phyloP scores from a whole-genome alignment of 2,797 vertebrate species.

The Leptoclinus maculatus region DNA sequence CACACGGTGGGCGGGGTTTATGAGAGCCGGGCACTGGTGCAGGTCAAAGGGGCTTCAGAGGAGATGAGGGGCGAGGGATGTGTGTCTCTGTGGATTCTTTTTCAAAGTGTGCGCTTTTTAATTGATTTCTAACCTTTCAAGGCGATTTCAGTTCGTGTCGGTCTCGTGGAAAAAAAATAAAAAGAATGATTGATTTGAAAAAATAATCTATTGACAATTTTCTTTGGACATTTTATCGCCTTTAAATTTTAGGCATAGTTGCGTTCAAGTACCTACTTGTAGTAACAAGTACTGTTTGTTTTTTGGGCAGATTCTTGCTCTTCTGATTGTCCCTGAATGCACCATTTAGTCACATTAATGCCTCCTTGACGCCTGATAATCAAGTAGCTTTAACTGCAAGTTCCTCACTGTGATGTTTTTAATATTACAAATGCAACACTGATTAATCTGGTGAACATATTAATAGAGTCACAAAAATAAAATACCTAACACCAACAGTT shows the following conservation, averaged over 20 bases:
- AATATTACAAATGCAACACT: not conserved
- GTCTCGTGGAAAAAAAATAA: not conserved
- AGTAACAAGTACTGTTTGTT: no score
- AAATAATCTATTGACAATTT: not conserved
- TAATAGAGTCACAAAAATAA: no score
- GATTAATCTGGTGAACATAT: not conserved
- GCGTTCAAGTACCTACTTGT: not conserved
- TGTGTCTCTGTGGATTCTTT: not conserved
- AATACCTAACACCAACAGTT: not conserved
- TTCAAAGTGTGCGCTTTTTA: not conserved
- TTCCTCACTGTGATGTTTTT: not conserved
- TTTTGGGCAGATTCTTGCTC: not conserved
- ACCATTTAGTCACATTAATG: not conserved
- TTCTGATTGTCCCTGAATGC: not conserved
- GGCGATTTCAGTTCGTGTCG: not conserved
- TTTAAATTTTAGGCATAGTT: not conserved
- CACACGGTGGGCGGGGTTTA: conserved; percentile 33
- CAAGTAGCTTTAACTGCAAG: not conserved
- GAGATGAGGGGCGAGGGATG: not conserved
- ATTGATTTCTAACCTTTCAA: conserved; percentile 23
- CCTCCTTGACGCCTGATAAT: not conserved
- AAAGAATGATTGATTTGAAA: not conserved
- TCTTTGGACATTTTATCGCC: not conserved
- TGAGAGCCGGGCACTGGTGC: not conserved
- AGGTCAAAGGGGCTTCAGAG: conserved; percentile 30